Evolutionary conservation across 2,888 invertebrate genomes (phyloP).

Genomic region (Hydropsyche betteni): DNA sequence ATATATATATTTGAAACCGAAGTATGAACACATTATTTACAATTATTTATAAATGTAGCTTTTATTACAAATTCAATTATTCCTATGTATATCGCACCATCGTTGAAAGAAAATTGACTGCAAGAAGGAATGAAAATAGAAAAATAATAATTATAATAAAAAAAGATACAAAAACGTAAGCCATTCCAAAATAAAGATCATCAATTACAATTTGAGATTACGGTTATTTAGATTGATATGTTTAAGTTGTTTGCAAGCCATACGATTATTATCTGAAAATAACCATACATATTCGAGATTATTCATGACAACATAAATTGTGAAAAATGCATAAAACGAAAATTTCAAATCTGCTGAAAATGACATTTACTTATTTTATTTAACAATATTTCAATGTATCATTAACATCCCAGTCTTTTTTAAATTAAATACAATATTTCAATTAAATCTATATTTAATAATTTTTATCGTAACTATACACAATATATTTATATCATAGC

Average conservation of each 20-base stretch:
- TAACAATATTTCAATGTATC: conserved; percentile 39
- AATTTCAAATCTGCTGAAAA: not conserved
- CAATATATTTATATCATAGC: conserved; percentile 35
- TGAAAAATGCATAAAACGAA: conserved; percentile 2
- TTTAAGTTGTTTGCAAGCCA: conserved; percentile 8
- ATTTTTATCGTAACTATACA: conserved; percentile 38
- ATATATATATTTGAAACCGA: conserved; percentile 47
- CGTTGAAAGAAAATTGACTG: conserved; percentile 45
- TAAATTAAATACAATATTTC: conserved; percentile 49
- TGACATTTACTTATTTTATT: conserved; percentile 22
- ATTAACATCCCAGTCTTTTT: conserved; percentile 49
- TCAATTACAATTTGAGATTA: conserved; percentile 45
- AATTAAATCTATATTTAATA: conserved; percentile 38
- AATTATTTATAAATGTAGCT: conserved; percentile 45
- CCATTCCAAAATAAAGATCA: conserved; percentile 33
- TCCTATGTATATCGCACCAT: conserved; percentile 44
- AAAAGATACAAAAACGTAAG: conserved; percentile 30
- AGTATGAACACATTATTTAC: conserved; percentile 51
- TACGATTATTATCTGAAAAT: not conserved
- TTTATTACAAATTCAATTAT: conserved; percentile 44
- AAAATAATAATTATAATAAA: conserved; percentile 23
- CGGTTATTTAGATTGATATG: conserved; percentile 41
- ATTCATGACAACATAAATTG: not conserved
- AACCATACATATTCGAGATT: not conserved
- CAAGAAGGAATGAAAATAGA: conserved; percentile 23